phyloP scores from a whole-genome alignment of 2,888 invertebrate species.

The Pollenia griseotomentosa region DNA sequence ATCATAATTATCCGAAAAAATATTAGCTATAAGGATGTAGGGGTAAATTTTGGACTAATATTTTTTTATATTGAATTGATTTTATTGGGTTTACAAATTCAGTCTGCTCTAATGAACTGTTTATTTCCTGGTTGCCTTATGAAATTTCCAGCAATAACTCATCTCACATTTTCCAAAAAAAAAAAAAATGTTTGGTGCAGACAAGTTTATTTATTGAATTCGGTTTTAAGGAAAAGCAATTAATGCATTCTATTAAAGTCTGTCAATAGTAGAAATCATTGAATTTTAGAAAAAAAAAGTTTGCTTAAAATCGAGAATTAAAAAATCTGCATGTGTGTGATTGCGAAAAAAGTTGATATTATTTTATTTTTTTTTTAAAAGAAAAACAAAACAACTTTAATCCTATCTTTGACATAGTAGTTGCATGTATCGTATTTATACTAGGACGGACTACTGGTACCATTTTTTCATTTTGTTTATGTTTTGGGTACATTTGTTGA shows the following conservation, averaged over 20 bases:
- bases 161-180: too few relatives aligned
- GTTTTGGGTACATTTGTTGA: conserved; percentile 42
- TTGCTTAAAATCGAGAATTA: conserved; percentile 26
- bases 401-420: conserved; percentile 11
- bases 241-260: not conserved
- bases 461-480: conserved; percentile 38
- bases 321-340: conserved; percentile 11
- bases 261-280: not conserved
- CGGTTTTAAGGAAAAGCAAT: not conserved
- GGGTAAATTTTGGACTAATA: too few relatives aligned
- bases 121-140: too few relatives aligned
- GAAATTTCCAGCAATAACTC: too few relatives aligned
- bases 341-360: not conserved
- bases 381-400: conserved; percentile 14
- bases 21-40: too few relatives aligned
- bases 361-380: not conserved
- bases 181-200: too few relatives aligned
- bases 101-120: too few relatives aligned
- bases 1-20: too few relatives aligned
- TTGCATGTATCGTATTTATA: conserved; percentile 11
- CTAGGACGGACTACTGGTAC: not conserved
- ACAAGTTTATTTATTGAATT: too few relatives aligned
- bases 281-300: conserved; percentile 9
- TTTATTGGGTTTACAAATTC: too few relatives aligned
- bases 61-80: too few relatives aligned